Percentiles rank a stretch among this genome's conserved stretches.
These are phyloP conservation scores for Apocrypta bakeri DNA, from an alignment of 1,140 invertebrate genomes.

Conservation along the genomic window DNA sequence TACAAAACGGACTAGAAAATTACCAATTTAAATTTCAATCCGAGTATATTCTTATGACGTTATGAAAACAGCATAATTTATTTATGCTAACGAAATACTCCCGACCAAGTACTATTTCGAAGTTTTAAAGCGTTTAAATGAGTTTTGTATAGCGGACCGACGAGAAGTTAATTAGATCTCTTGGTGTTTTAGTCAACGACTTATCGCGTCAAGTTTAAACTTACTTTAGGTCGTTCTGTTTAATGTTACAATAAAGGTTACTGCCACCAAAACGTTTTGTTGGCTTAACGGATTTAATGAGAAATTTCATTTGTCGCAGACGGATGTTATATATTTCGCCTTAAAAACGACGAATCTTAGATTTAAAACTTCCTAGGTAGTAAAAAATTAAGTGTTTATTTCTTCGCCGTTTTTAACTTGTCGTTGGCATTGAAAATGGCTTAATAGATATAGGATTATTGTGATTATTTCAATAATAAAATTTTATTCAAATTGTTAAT, in stretches of 20 bases:
- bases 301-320: neutral
- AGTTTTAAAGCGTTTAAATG: conserved; percentile 11
- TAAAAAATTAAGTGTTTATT: too few relatives aligned
- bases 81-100: neutral
- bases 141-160: neutral
- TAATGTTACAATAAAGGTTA: neutral
- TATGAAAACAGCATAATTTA: conserved; percentile 1
- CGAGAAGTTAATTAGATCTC: conserved; percentile 2
- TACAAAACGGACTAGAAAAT: neutral
- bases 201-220: neutral
- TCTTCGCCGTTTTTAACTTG: too few relatives aligned
- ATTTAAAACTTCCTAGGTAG: too few relatives aligned
- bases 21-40: conserved; percentile 41
- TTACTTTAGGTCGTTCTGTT: neutral
- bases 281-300: neutral
- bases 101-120: neutral
- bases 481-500: too few relatives aligned
- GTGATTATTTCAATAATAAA: too few relatives aligned
- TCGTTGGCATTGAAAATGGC: too few relatives aligned
- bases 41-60: neutral
- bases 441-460: too few relatives aligned
- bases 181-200: neutral
- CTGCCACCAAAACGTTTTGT: neutral
- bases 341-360: too few relatives aligned
- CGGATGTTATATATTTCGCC: too few relatives aligned